These are phyloP conservation scores for Alethe castanea DNA, from an alignment of 2,113 vertebrate genomes.

Conservation along the genomic window DNA sequence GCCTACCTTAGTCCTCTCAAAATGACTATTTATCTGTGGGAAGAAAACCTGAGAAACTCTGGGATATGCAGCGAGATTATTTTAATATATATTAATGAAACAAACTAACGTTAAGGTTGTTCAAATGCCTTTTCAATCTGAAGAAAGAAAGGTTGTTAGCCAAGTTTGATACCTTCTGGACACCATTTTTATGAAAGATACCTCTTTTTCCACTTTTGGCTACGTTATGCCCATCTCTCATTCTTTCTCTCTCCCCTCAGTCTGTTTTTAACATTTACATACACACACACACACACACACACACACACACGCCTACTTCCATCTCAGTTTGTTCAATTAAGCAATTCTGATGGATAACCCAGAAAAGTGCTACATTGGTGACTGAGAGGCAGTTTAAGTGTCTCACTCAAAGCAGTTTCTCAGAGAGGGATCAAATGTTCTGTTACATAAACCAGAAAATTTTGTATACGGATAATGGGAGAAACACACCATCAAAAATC, in stretches of 20 bases:
- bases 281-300: accelerated
- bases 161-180: background rate
- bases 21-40: background rate
- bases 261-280: background rate
- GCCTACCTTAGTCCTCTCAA: background rate
- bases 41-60: background rate
- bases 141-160: background rate
- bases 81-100: background rate
- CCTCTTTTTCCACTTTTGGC: background rate
- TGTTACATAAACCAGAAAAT: background rate
- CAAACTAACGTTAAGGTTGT: background rate
- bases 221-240: background rate
- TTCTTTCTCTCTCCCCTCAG: background rate
- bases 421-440: background rate
- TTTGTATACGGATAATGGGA: background rate
- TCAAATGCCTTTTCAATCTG: background rate
- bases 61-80: background rate
- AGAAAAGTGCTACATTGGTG: background rate
- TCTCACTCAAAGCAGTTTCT: background rate
- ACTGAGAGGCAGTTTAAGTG: background rate
- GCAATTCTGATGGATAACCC: background rate
- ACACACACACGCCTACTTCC: background rate
- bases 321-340: background rate
- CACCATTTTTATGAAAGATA: background rate
- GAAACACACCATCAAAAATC: background rate